phyloP scores from a whole-genome alignment of 1,140 invertebrate genomes.

The Brachionus paranguensis region DNA sequence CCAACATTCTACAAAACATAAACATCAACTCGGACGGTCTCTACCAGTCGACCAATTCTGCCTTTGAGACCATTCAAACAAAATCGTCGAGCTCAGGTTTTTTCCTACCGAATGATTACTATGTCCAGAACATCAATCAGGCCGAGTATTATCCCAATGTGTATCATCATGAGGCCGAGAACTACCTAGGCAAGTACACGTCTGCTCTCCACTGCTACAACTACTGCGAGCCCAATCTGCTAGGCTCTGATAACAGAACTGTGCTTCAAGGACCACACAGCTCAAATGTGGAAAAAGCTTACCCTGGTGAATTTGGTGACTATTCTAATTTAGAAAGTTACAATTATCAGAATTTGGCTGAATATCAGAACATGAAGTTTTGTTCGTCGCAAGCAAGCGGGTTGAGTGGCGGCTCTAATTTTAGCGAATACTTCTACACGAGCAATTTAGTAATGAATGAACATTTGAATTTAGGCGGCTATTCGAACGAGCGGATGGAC shows the following conservation, averaged over 20 bases:
- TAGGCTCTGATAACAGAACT: not conserved
- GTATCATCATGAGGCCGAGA: not conserved
- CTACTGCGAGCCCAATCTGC: not conserved
- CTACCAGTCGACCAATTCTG: not conserved
- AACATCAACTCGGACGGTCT: not conserved
- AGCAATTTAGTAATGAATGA: not conserved
- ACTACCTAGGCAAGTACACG: not conserved
- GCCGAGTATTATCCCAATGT: not conserved
- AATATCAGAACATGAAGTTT: slow-evolving; percentile 1
- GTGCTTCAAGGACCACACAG: not conserved
- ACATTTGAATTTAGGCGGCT: not conserved
- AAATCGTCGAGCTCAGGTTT: not conserved
- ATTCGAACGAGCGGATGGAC: not conserved
- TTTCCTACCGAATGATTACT: not conserved
- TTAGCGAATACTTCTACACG: not conserved
- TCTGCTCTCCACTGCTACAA: not conserved
- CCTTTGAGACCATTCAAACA: not conserved
- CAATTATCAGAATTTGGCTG: not conserved
- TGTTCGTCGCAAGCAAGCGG: not conserved
- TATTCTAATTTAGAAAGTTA: not conserved
- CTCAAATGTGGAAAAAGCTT: not conserved
- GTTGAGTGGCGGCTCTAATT: not conserved
- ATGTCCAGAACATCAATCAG: not conserved
- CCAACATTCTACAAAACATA: slow-evolving; percentile 12
- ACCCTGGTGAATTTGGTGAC: not conserved